Base-by-base conservation (phyloP, 2,888 invertebrate genomes). In the Pyrgus malvae region DNA sequence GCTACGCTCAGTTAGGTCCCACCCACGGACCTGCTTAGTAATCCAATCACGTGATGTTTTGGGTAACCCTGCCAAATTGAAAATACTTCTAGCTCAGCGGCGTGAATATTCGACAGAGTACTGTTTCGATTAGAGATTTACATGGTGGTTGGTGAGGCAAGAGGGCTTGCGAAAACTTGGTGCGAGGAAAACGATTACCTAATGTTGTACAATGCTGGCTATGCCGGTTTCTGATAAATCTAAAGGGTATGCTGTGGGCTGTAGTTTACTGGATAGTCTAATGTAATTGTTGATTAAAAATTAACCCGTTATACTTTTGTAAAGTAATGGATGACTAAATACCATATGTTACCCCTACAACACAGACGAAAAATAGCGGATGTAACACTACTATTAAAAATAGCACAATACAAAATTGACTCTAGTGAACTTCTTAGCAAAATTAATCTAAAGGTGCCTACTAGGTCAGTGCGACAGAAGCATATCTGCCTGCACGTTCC, bases 121-220 rank as follows among this genome's bases (percentile, higher is more conserved):
- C 67, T 78, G 69, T 69, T 69, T 65, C 62, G 66, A 64, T 67
- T 66, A 64, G 66, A 70, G 72, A 78, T 79, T 81, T 74, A 68
- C 63, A 64, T 69, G 67, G 68, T 66, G 70, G 67, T 69, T 71
- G 63, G 73, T 86, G 27, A 57, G 51, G 45, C 17, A 25, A 11
- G 33, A 8, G 19, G 16, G 67, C 76, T 88, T 87, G 84, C 83
- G 81, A 84, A 84, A 87, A 82, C 69, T 56, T 56, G 67, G 63
- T 70, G 77, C 74, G 69, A 66, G 72, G 76, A 80, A 82, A 79
- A 80, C 69, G 67, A 69, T 85, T 88, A 80, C 85, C 70, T 78
- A 83, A 88, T 51, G 29, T 17, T 58, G 58, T 62, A 83, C 83
- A 84, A 83, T 83, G 67, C 69, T 60, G 64, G 17, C 37, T 44